Conservation (phyloP, 1,140 invertebrate species). For the Hyposmocoma kahamanoa region DNA sequence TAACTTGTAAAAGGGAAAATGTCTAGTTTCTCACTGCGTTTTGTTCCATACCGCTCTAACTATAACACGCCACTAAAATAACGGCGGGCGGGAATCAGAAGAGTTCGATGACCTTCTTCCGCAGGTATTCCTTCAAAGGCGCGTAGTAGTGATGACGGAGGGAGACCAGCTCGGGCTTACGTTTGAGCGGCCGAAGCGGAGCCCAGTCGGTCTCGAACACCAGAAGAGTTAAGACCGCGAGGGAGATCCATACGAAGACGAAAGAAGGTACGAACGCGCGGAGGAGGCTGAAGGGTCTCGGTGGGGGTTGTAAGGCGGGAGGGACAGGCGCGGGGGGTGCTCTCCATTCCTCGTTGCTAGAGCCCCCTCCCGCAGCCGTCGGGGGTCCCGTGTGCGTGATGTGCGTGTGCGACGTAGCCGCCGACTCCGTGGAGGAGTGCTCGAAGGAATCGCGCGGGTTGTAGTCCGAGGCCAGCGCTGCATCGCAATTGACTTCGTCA, state of each 20-base stretch:
- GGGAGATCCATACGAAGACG: constrained; percentile 78
- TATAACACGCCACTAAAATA: neutral
- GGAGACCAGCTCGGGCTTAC: constrained; percentile 85
- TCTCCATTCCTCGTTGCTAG: constrained; percentile 56
- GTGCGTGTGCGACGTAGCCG: constrained; percentile 71
- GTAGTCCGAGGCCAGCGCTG: constrained; percentile 65
- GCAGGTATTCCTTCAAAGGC: constrained; percentile 85
- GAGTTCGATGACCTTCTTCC: constrained; percentile 63
- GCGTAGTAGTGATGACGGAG: constrained; percentile 87
- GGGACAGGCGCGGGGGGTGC: constrained; percentile 68
- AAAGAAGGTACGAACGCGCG: constrained; percentile 84
- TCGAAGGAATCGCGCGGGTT: constrained; percentile 84
- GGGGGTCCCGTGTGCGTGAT: constrained; percentile 18
- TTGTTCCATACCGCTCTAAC: too few species aligned
- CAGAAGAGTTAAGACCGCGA: constrained; percentile 78
- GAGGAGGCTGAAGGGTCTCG: constrained; percentile 76
- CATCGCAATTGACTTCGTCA: too few species aligned
- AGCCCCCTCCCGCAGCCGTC: constrained; percentile 22
- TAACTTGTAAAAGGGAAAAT: too few species aligned
- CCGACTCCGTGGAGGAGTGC: constrained; percentile 84
- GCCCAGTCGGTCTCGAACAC: constrained; percentile 85
- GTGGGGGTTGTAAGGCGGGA: constrained; percentile 68
- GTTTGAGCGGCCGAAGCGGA: constrained; percentile 79
- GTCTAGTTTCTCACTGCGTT: too few species aligned
- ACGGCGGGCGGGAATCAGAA: constrained; percentile 53